Base-by-base conservation (phyloP, 2,113 vertebrate species). In the Macaca nemestrina region DNA sequence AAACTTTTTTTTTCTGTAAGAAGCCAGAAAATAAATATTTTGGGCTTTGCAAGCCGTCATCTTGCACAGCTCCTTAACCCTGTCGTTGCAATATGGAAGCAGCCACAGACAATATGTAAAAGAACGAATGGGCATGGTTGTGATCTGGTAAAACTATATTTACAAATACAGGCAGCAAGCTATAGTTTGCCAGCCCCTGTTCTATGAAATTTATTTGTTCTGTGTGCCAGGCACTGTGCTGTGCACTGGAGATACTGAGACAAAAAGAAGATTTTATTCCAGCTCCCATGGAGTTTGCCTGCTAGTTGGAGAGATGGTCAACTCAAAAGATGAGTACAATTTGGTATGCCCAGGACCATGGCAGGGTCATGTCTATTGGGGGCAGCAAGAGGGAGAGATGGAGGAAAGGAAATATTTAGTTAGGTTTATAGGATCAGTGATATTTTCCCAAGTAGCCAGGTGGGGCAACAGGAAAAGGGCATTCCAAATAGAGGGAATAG, bases 1-100 rank as follows among this genome's bases (percentile, higher is more conserved):
- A 59, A 80, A 91, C 67, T 85, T 59, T 80, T 55, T 55, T 20
- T 85, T 90, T 76, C 80, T 83, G 8, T 48, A 90, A 96, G 89
- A 45, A 68, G 16, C 35, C 12, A 81, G 85, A 55, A 45, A 57
- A 82, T 80, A 75, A 87, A 72, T 93, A 59, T 30, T 89, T 88
- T 64, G 45, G 38, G 50, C 70, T n/a, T 20, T 73, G 38, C 32
- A 12, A 45, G 43, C 84, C 32, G 2, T 45, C 78, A 3, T 55
- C 57, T 79, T 88, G 27, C 87, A 52, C 52, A 55, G 0, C 50
- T n/a, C 10, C 67, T 87, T 64, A 27, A n/a, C 14, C 43, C 81
- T 76, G 52, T 43, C 70, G 5, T 23, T 27, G 32, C 52, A 50
- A 18, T 11, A 2, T 22, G 32, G 89, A 92, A 90, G 64, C 64